Evolutionary conservation across 1,140 invertebrate genomes (phyloP), one percentile per base, ranked within the genome.

Genomic region (Conus ventricosus): DNA sequence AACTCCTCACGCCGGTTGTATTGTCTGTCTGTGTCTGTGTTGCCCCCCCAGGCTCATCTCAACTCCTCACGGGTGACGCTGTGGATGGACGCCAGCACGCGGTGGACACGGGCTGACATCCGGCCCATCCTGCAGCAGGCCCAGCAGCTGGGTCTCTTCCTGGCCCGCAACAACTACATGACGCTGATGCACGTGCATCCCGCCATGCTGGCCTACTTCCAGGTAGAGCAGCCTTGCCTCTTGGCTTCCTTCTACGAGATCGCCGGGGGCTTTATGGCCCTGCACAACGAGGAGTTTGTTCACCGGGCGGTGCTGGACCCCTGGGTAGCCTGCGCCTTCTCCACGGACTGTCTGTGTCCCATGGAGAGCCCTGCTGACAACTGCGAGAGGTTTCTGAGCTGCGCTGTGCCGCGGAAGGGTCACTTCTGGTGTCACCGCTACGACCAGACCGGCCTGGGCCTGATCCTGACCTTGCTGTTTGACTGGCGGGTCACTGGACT

Each of bases 261-360:
- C 17, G 39, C 83, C n/a, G 83, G 55, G 15, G 55, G 55, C 5
- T 84, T 84, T 17, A 2, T 84, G 25, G 83, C 53, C 0, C n/a
- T 84, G 11, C 23, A 67, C 51, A 84, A 84, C 83, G 57, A 84
- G 5, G 55, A 17, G 3, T 67, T 84, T 4, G 63, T 84, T 5
- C 55, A 60, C 23, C 63, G 6, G 20, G 55, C 25, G 25, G 39
- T 84, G 10, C 54, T 84, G 55, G 83, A 84, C 13, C 83, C 83
- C 27, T 84, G 83, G 83, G 55, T 84, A 0, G 83, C 83, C 27
- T 84, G 83, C 55, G 55, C 83, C 4, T 84, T 84, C 27, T 57
- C 83, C 10, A 20, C 55, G 4, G 25, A 25, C 2, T 84, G 83
- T 67, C 11, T 84, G n/a, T 84, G 63, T n/a, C 83, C 83, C 7